Percentiles rank a stretch among this genome's conserved stretches.
Conservation (phyloP, 1,140 invertebrate species). For the Aethina tumida region DNA sequence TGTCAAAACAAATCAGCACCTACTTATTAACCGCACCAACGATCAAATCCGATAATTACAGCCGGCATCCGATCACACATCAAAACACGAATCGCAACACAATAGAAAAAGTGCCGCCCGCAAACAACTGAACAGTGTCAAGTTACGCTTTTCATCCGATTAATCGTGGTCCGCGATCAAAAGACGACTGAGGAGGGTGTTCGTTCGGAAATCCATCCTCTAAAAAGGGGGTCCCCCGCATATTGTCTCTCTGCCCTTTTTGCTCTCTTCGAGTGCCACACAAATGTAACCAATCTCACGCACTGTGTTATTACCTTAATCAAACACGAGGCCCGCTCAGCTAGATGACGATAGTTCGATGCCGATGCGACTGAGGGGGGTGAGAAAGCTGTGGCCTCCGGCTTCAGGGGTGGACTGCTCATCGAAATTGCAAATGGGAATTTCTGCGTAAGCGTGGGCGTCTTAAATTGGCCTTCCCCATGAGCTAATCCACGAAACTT, state of each 20-base stretch:
- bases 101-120: conserved; percentile 8
- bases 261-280: conserved; percentile 11
- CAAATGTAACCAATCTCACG: conserved; percentile 32
- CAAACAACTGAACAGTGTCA: conserved; percentile 15
- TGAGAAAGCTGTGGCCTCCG: conserved; percentile 8
- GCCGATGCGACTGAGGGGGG: conserved; percentile 5
- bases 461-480: too few species aligned
- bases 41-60: too few species aligned
- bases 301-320: conserved; percentile 33
- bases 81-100: conserved; percentile 11
- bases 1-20: too few species aligned
- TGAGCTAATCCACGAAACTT: too few species aligned
- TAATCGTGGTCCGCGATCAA: conserved; percentile 12
- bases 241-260: conserved; percentile 8
- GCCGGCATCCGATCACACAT: too few species aligned
- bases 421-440: too few species aligned
- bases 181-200: conserved; percentile 13
- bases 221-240: conserved; percentile 5
- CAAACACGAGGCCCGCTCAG: conserved; percentile 23
- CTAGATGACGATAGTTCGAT: conserved; percentile 11
- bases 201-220: conserved; percentile 4
- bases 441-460: too few species aligned
- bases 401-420: too few species aligned
- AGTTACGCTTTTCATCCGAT: conserved; percentile 16
- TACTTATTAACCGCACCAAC: too few species aligned